Evolutionary conservation across 2,113 vertebrate genomes (phyloP), one percentile per base, ranked within the genome.

Genomic region (Hippocampus zosterae): DNA sequence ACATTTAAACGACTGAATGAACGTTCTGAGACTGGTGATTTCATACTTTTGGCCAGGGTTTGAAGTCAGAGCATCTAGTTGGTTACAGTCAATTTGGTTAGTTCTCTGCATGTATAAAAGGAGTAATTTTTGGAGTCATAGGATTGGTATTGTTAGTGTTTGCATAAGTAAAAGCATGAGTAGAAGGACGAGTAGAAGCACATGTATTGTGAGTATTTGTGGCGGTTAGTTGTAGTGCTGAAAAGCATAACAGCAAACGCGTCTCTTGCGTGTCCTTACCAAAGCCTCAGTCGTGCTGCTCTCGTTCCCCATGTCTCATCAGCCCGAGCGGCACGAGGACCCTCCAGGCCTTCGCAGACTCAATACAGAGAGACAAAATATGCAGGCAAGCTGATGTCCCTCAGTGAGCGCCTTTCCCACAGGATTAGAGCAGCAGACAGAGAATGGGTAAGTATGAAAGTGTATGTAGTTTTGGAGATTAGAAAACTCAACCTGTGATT

Each of bases 281-380:
- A 78, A 81, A 15, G 66, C 73, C 59, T 85, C 85, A 33, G 81
- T 44, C 2, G 91, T 80, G 89, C 91, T 92, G 91, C 29, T 92
- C 80, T 92, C 91, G 81, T 93, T 93, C 73, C 92, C 92, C 92
- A 93, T 93, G 83, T 73, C 76, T 84, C 75, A 79, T 65, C 52
- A 75, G 78, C 76, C 67, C 79, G 81, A 71, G 52, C 75, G 75
- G 71, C 73, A 15, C 33, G 23, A 68, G 41, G 41, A 65, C 41
- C 41, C 63, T 65, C 42, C 63, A 19, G 63, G 42, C 63, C 63
- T 27, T 25, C 77, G 41, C 37, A 59, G 64, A 61, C 56, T 65
- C 18, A 62, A 69, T 16, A 42, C 50, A 60, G 62, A 69, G 42
- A 61, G 27, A 46, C 23, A 48, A 25, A 73, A 72, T 41, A 64